Base-by-base conservation (phyloP, 2,113 vertebrate genomes). In the Ciconia maguari region DNA sequence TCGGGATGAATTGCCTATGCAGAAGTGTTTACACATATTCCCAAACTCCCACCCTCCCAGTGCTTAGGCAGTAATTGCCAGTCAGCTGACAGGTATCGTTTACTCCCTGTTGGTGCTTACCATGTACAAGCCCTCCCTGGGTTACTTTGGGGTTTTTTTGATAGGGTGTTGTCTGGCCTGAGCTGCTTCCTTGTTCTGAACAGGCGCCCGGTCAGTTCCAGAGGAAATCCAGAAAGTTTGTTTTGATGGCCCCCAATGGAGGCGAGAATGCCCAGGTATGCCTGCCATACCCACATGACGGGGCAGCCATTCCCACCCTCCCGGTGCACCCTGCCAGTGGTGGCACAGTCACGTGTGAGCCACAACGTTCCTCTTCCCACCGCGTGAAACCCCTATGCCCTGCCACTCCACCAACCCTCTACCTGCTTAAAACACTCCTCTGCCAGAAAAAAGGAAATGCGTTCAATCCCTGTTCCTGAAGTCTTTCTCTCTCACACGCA, bases 41-140 rank as follows among this genome's bases (percentile, higher is more conserved):
- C 93, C 91, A 36, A 22, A 70, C 83, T 86, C 74, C 93, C 55
- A 36, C 32, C 19, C 42, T 34, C 29, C 57, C 22, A 30, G 32
- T 42, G 72, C 72, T 71, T 41, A 38, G 86, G 83, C 87, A 64
- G 81, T 66, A 82, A 72, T 85, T 91, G 84, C 78, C 78, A 32
- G 61, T 75, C 81, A 89, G 87, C 83, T 89, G 87, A 64, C 77
- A 65, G 89, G 65, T 85, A 24, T 77, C 26, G 93, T 93, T 96
- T 89, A 52, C 62, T 89, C 81, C 94, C 64, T 82, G 22, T 32
- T 51, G 49, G 24, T 82, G 84, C 57, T 80, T 78, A 54, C 82
- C 58, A 34, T 27, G 26, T 34, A 69, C 75, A 57, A 83, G 30
- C 75, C 54, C 58, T 93, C 85, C 66, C 54, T 30, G 75, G 55